A percentile compares a stretch with the other conserved stretches of the same genome.
phyloP scores from a whole-genome alignment of 2,888 invertebrate species.

The Chloroclystis v-ata region DNA sequence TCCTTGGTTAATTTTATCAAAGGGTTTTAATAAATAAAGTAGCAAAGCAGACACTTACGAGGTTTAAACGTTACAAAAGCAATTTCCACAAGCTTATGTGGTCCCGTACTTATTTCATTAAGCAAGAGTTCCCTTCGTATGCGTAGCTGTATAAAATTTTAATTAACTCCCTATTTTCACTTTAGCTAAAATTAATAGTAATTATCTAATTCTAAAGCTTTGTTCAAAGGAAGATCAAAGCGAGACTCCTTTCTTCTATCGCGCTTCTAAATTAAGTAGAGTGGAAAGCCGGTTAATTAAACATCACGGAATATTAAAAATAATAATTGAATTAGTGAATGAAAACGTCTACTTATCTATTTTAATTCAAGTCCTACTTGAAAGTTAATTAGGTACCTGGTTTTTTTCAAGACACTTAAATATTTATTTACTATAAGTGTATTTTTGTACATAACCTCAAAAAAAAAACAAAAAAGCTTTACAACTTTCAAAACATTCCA shows the following conservation, averaged over 20 bases:
- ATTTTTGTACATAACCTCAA: too few relatives aligned
- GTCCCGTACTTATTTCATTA: constrained; percentile 17
- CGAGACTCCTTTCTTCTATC: constrained; percentile 39
- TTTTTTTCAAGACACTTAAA: too few relatives aligned
- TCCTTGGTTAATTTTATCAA: too few relatives aligned
- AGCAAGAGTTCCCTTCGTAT: constrained; percentile 3
- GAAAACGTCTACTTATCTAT: neutral
- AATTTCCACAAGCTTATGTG: constrained; percentile 16
- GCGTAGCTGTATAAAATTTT: constrained; percentile 33
- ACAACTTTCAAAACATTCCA: too few relatives aligned
- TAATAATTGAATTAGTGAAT: neutral
- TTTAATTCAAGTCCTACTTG: too few relatives aligned
- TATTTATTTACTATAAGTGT: too few relatives aligned
- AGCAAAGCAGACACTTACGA: neutral
- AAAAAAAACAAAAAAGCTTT: too few relatives aligned
- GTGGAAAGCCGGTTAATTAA: constrained; percentile 33
- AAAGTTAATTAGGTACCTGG: too few relatives aligned
- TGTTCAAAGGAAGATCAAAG: constrained; percentile 47
- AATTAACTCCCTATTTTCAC: constrained; percentile 42
- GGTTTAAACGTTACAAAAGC: constrained; percentile 10
- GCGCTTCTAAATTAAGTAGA: constrained; percentile 40
- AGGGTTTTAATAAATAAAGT: constrained; percentile 1
- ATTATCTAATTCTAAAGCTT: constrained; percentile 46
- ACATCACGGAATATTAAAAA: neutral
- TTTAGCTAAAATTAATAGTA: constrained; percentile 42